phyloP scores from a whole-genome alignment of 2,113 vertebrate species.

The Crotalus tigris region DNA sequence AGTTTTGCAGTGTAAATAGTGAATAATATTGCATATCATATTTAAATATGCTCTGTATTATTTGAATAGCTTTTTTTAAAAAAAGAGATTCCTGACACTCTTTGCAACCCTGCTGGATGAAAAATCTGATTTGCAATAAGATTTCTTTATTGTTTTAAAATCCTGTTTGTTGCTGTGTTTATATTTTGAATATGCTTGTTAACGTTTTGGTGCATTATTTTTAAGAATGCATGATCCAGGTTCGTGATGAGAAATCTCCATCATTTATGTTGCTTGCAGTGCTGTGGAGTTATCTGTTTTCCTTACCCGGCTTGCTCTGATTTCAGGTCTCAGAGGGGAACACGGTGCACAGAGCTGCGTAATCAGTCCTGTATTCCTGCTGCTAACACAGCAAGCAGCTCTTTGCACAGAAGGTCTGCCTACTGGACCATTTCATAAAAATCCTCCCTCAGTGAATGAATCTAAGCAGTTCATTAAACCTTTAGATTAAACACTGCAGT shows the following conservation, averaged over 20 bases:
- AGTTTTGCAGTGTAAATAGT: neutral
- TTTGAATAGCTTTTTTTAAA: slow-evolving; percentile 13
- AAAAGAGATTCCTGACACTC: neutral
- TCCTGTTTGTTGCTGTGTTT: slow-evolving; percentile 12
- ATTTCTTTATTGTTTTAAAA: neutral
- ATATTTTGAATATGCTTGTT: neutral
- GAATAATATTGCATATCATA: neutral
- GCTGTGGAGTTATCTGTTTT: neutral
- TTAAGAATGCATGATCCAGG: neutral
- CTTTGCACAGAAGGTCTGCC: slow-evolving; percentile 4
- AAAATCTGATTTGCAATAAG: slow-evolving; percentile 15
- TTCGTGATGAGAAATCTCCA: neutral
- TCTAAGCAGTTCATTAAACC: neutral
- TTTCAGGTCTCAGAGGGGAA: slow-evolving; percentile 31
- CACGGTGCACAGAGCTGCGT: slow-evolving; percentile 31
- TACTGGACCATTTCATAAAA: neutral
- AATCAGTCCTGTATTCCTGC: slow-evolving; percentile 24
- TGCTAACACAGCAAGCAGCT: slow-evolving; percentile 46
- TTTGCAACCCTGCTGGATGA: slow-evolving; percentile 1
- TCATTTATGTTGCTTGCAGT: neutral
- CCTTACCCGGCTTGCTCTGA: neutral
- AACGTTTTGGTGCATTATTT: neutral
- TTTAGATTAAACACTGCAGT: neutral
- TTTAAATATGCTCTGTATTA: slow-evolving; percentile 12
- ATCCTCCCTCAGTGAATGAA: slow-evolving; percentile 9